A percentile compares a stretch with the other conserved stretches of the same genome.
These are phyloP conservation scores for Tetropium fuscum DNA, from an alignment of 2,888 invertebrate genomes.

Conservation along the genomic window DNA sequence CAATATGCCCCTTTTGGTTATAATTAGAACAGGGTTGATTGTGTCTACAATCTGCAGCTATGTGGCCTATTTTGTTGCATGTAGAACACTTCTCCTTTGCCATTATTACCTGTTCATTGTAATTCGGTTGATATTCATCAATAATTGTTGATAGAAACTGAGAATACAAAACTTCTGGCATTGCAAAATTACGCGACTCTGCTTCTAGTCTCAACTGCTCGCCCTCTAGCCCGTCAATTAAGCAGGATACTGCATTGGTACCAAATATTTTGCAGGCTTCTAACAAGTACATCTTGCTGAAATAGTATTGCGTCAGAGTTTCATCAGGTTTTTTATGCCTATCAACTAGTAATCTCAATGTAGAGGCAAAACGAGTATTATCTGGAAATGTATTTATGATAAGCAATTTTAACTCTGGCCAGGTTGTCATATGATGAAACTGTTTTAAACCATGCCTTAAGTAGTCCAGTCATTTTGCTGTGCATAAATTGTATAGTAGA, in stretches of 20 bases:
- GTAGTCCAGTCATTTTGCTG: conserved; percentile 52
- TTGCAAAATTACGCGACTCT: conserved; percentile 45
- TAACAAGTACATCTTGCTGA: conserved; percentile 53
- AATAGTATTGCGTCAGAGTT: conserved; percentile 52
- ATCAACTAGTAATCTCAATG: conserved; percentile 47
- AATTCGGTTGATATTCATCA: not conserved
- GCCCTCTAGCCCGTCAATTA: conserved; percentile 53
- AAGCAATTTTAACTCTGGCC: conserved; percentile 54
- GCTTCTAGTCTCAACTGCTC: conserved; percentile 46
- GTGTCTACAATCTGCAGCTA: conserved; percentile 42
- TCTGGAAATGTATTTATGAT: conserved; percentile 54
- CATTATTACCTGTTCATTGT: not conserved
- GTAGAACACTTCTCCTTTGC: conserved; percentile 37
- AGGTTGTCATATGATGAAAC: conserved; percentile 48
- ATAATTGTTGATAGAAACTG: conserved; percentile 45
- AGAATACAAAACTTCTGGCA: conserved; percentile 52
- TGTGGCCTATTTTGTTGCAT: conserved; percentile 45
- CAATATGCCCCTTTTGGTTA: conserved; percentile 46
- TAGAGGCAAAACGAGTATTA: conserved; percentile 50
- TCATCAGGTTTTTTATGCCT: conserved; percentile 49
- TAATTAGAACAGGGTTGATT: conserved; percentile 47
- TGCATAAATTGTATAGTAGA: conserved; percentile 47
- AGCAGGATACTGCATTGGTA: conserved; percentile 53
- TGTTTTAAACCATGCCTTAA: conserved; percentile 55
- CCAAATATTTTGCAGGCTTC: conserved; percentile 55